Evolutionary conservation across 2,888 invertebrate species (phyloP), one percentile per base, ranked within the genome.

Genomic region (Augiades crinisus): DNA sequence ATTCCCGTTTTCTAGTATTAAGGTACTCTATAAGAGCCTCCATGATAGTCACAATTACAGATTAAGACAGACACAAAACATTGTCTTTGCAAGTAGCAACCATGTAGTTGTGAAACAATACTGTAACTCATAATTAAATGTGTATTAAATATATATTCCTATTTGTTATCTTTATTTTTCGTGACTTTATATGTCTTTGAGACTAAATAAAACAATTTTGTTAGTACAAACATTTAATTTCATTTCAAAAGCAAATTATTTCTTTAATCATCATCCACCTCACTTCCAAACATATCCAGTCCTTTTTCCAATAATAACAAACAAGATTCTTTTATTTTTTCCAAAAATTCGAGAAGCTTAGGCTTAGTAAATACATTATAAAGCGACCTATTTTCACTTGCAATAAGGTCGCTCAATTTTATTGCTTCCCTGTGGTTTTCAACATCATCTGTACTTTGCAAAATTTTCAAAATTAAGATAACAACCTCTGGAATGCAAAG

Each of bases 401-500:
- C 94, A 49, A 98, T 87, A 52, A 95, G 87, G 78, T 97, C 94
- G 5, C 96, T 93, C 34, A 98, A 77, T 67, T 95, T 94, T 3
- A 92, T 64, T 30, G 86, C 90, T 72, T 90, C 90, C 43, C 95
- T 83, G 64, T 96, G 95, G 64, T 94, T 94, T n/a, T 93, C 92
- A 62, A 95, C 92, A 64, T 95, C 93, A 56, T 93, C 93, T 63
- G 93, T 94, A 62, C 94, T 92, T 60, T 93, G 93, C 68, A 98
- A 90, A 12, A 98, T 94, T 54, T 93, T 94, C 61, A 96, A 92
- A 21, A 98, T 88, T 24, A 98, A 87, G 53, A 96, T 86, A 4
- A 93, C 92, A 47, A 96, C 90, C 89, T 97, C 95, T 1, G 98
- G 98, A 65, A 98, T 93, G 67, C 96, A 97, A 13, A 95, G 90